phyloP scores from a whole-genome alignment of 37 sponge, comb jelly and placozoan species.

The Geodia barretti region DNA sequence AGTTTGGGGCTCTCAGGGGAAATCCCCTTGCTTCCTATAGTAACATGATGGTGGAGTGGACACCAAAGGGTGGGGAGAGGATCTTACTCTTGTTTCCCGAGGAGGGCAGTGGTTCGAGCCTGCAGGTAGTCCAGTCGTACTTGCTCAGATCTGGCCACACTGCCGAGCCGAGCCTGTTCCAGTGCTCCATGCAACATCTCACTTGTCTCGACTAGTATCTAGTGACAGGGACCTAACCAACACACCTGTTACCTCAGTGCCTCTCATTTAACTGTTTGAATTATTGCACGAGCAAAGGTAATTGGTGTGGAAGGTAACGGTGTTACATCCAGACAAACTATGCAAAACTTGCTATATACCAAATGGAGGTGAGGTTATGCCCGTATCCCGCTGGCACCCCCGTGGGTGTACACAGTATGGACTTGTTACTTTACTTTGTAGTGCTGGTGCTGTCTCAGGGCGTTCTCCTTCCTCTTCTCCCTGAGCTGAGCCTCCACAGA shows the following conservation, averaged over 20 bases:
- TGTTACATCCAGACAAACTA: too few relatives aligned
- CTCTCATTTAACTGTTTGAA: too few relatives aligned
- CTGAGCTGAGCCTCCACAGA: not conserved
- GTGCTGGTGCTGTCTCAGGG: not conserved
- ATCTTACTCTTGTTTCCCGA: slow-evolving; percentile 41
- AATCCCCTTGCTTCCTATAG: not conserved
- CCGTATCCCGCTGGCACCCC: too few relatives aligned
- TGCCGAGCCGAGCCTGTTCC: slow-evolving; percentile 12
- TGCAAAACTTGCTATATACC: not conserved
- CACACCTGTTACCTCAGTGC: too few relatives aligned
- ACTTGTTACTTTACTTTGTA: slow-evolving; percentile 1
- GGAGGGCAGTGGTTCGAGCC: slow-evolving; percentile 19
- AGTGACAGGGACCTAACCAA: not conserved
- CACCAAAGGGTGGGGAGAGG: slow-evolving; percentile 1
- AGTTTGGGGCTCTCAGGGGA: not conserved
- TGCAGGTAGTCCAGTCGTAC: not conserved
- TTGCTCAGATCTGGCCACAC: not conserved
- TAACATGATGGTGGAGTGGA: not conserved
- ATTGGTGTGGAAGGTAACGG: not conserved
- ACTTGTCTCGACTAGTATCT: slow-evolving; percentile 26
- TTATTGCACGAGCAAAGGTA: not conserved
- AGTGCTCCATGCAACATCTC: not conserved
- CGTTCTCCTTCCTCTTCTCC: not conserved
- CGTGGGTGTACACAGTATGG: too few relatives aligned
- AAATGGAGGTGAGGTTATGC: too few relatives aligned